phyloP scores from a whole-genome alignment of 2,888 invertebrate species.

The Melangyna quadrimaculata region DNA sequence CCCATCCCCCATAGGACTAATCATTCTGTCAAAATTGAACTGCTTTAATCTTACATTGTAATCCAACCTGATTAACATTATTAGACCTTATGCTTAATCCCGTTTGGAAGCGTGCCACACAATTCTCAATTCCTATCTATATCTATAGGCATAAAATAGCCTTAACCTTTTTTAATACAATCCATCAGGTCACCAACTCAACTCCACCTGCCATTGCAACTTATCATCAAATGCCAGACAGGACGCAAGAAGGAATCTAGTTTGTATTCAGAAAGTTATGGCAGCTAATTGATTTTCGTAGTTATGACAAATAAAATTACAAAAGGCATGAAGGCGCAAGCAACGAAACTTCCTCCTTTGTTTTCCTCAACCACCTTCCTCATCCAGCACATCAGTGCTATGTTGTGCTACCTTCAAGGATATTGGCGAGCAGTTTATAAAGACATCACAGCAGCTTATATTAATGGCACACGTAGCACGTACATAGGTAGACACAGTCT shows the following conservation, averaged over 20 bases:
- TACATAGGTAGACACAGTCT: neutral
- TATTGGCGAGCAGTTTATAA: conserved; percentile 43
- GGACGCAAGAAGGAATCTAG: conserved; percentile 6
- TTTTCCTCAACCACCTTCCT: neutral
- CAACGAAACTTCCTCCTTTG: neutral
- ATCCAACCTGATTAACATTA: conserved; percentile 39
- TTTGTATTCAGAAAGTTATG: conserved; percentile 62
- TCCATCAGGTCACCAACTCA: neutral
- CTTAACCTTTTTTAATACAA: neutral
- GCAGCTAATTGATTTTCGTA: conserved; percentile 66
- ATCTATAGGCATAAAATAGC: neutral
- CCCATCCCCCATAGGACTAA: neutral
- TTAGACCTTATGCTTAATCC: conserved; percentile 15
- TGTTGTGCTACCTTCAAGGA: neutral
- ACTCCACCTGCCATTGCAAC: conserved; percentile 17
- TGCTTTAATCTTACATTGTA: conserved; percentile 15
- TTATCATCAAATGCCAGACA: conserved; percentile 25
- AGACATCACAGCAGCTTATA: conserved; percentile 46
- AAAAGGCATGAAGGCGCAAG: conserved; percentile 11
- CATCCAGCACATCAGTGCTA: neutral
- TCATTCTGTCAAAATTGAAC: conserved; percentile 1
- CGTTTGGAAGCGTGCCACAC: conserved; percentile 8
- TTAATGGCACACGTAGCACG: conserved; percentile 58
- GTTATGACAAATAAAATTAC: conserved; percentile 60
- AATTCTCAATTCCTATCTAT: conserved; percentile 11